Percentiles rank a stretch among this genome's conserved stretches.
phyloP scores from a whole-genome alignment of 2,797 vertebrate genomes.

The Crax fasciolata region DNA sequence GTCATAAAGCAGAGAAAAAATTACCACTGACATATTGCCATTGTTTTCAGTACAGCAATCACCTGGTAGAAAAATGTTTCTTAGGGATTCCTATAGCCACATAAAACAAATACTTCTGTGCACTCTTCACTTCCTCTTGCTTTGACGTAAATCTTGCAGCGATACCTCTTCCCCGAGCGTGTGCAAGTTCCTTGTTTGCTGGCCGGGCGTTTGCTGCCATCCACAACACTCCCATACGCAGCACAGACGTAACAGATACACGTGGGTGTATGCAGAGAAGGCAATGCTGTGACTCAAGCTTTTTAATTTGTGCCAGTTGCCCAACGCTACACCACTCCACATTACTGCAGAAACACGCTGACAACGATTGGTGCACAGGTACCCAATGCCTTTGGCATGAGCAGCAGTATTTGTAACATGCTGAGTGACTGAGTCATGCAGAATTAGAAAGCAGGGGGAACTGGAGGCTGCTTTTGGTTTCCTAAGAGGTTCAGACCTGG shows the following conservation, averaged over 20 bases:
- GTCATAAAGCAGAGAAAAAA: background rate
- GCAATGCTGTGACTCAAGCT: slow-evolving; percentile 46
- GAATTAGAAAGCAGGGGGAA: background rate
- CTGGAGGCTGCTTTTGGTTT: background rate
- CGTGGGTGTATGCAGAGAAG: slow-evolving; percentile 45
- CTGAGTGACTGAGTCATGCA: slow-evolving; percentile 27
- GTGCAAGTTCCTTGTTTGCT: background rate
- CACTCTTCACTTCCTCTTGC: background rate
- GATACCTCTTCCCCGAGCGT: background rate
- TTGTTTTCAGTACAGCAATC: background rate
- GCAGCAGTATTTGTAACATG: background rate
- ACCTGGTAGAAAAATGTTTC: background rate
- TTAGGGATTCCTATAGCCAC: background rate
- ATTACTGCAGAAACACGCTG: slow-evolving; percentile 19
- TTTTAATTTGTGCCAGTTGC: slow-evolving; percentile 20
- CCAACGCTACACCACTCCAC: background rate
- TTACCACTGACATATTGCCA: background rate
- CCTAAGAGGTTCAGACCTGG: background rate
- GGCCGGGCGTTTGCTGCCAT: background rate
- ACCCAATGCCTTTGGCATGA: background rate
- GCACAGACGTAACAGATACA: background rate
- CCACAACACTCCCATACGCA: background rate
- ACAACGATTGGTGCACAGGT: background rate
- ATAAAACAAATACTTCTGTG: background rate
- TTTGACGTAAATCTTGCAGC: background rate